These are phyloP conservation scores for Trochalopteron elliotii DNA, from an alignment of 2,113 vertebrate genomes.

Conservation along the genomic window DNA sequence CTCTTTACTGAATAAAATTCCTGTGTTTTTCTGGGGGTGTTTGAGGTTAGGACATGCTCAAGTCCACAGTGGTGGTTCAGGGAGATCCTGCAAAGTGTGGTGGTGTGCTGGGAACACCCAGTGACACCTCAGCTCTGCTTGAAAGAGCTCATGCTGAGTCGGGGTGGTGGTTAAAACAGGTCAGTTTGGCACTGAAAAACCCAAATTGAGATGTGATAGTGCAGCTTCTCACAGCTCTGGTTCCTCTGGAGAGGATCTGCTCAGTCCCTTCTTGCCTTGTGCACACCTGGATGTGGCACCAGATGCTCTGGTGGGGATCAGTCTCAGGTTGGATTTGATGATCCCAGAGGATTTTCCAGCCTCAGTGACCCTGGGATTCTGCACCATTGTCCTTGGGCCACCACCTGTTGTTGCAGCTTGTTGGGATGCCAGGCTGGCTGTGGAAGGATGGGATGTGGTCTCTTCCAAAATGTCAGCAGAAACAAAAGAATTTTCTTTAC, in stretches of 20 bases:
- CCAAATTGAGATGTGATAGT: accelerated
- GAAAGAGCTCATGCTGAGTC: background rate
- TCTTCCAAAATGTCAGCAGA: background rate
- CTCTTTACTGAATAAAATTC: conserved; percentile 9
- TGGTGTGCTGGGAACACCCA: background rate
- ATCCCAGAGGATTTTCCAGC: background rate
- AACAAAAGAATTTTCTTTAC: background rate
- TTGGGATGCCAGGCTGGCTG: background rate
- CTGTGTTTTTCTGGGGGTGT: background rate
- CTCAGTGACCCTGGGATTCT: background rate
- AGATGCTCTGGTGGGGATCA: accelerated
- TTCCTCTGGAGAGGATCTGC: background rate
- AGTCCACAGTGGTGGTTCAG: background rate
- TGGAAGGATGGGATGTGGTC: background rate
- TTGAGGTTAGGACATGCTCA: background rate
- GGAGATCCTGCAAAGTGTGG: background rate
- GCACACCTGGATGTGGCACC: too few species aligned
- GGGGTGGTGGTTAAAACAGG: background rate
- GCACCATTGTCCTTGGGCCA: accelerated
- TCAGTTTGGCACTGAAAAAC: background rate
- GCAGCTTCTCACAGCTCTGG: accelerated
- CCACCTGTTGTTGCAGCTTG: background rate
- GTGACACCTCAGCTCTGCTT: background rate
- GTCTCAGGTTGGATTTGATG: background rate
- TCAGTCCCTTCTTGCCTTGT: background rate